phyloP scores from a whole-genome alignment of 1,140 invertebrate genomes.

The Aphelenchoides avenae region DNA sequence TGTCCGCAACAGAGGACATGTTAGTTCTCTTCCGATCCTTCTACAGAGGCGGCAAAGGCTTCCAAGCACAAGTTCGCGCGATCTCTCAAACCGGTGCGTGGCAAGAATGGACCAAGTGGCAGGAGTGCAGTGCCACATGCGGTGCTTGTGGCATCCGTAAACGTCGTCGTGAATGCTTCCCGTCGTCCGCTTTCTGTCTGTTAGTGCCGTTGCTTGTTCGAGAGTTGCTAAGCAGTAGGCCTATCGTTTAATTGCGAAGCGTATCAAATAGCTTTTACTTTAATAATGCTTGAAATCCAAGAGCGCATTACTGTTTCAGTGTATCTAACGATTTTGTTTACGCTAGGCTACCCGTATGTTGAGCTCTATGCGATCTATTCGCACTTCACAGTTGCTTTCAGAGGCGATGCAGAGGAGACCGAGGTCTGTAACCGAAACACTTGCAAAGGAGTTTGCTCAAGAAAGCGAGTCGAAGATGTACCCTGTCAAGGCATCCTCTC shows the following conservation, averaged over 20 bases:
- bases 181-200: conserved; percentile 45
- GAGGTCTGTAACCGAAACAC: conserved; percentile 52
- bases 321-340: neutral
- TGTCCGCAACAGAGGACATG: conserved; percentile 58
- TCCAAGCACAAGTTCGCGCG: conserved; percentile 52
- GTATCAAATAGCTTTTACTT: conserved; percentile 7
- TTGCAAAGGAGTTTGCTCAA: conserved; percentile 51
- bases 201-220: conserved; percentile 37
- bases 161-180: conserved; percentile 42
- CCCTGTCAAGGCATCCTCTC: conserved; percentile 46
- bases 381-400: conserved; percentile 28
- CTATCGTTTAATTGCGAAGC: conserved; percentile 19
- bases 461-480: conserved; percentile 38
- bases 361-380: too few species aligned
- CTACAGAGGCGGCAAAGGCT: conserved; percentile 57
- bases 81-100: conserved; percentile 38
- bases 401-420: conserved; percentile 49
- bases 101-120: conserved; percentile 49
- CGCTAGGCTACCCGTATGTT: too few species aligned
- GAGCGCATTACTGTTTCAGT: conserved; percentile 2
- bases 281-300: conserved; percentile 20
- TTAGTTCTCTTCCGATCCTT: conserved; percentile 58
- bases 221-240: neutral
- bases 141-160: conserved; percentile 51
- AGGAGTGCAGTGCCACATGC: conserved; percentile 48